A percentile compares a stretch with the other conserved stretches of the same genome.
These are phyloP conservation scores for Mormyrus lacerda DNA, from an alignment of 2,113 vertebrate genomes.

Conservation along the genomic window DNA sequence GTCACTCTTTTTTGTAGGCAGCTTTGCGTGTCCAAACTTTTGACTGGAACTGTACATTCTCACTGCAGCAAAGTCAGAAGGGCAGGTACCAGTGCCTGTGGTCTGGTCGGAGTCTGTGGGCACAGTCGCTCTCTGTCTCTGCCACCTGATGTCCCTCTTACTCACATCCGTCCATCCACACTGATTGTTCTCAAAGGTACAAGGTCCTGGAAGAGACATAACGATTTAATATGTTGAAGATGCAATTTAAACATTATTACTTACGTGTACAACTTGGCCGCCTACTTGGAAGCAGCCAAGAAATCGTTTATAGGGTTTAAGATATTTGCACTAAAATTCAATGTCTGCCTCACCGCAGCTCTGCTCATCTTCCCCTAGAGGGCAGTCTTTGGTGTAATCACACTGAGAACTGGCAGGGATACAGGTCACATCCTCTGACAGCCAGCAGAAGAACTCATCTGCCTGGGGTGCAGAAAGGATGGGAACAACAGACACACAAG, in stretches of 20 bases:
- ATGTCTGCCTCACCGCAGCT: conserved; percentile 42
- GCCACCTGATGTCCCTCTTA: conserved; percentile 46
- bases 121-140: conserved; percentile 47
- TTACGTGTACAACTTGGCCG: background rate
- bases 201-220: conserved; percentile 44
- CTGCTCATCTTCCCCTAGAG: conserved; percentile 47
- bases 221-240: background rate
- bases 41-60: background rate
- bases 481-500: conserved; percentile 15
- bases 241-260: background rate
- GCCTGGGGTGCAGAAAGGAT: conserved; percentile 39
- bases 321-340: background rate
- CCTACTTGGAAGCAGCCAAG: background rate
- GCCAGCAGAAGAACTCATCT: conserved; percentile 54
- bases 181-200: conserved; percentile 55
- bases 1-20: background rate
- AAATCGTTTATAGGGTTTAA: background rate
- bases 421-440: conserved; percentile 37
- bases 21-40: background rate
- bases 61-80: background rate
- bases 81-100: conserved; percentile 44
- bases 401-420: conserved; percentile 38
- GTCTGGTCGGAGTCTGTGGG: conserved; percentile 53
- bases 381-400: conserved; percentile 48
- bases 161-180: conserved; percentile 54